Conservation (phyloP, 2,888 invertebrate genomes). For the Stenurella melanura region DNA sequence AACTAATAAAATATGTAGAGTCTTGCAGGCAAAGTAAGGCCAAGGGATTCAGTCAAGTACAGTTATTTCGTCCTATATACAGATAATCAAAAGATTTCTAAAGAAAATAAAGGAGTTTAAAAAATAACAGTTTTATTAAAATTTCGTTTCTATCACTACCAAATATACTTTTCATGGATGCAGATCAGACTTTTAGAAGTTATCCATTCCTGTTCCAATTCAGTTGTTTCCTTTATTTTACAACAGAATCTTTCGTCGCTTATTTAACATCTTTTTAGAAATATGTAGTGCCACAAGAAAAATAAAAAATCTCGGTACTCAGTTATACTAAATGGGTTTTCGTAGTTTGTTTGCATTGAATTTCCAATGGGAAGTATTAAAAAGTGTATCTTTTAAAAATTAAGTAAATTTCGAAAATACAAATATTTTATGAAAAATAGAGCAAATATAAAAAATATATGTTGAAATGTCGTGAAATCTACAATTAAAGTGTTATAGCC, state of each 20-base stretch:
- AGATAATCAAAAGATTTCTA: conserved; percentile 22
- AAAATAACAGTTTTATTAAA: not conserved
- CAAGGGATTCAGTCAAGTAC: conserved; percentile 63
- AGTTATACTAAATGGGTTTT: no score
- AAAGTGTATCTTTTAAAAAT: no score
- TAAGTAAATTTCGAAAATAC: no score
- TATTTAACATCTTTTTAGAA: conserved; percentile 7
- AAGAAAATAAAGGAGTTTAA: conserved; percentile 23
- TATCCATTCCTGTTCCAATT: not conserved
- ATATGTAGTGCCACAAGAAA: no score
- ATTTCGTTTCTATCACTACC: not conserved
- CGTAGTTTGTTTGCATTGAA: no score
- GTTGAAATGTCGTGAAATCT: no score
- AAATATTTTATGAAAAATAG: no score
- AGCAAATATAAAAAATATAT: no score
- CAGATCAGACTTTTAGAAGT: not conserved
- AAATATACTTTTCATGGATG: not conserved
- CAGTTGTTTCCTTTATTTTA: conserved; percentile 5
- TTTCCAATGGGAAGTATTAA: no score
- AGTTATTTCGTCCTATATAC: conserved; percentile 33
- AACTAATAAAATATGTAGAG: conserved; percentile 23
- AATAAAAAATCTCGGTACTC: no score
- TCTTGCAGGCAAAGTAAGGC: conserved; percentile 60
- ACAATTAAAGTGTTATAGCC: no score
- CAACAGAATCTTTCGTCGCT: not conserved